phyloP scores from a whole-genome alignment of 2,888 invertebrate genomes.

The Magallana nippona region DNA sequence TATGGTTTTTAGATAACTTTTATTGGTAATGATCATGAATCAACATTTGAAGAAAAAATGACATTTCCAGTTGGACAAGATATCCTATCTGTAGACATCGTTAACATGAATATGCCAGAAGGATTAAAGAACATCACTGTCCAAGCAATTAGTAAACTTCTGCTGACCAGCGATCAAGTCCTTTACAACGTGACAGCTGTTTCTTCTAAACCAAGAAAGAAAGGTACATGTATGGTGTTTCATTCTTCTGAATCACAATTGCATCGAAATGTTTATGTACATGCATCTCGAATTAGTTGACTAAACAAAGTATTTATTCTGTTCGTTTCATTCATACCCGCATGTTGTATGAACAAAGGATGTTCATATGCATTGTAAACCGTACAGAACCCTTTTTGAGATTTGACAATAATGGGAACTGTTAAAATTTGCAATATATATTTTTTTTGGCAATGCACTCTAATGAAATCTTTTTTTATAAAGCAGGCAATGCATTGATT shows the following conservation, averaged over 20 bases:
- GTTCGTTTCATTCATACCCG: no score
- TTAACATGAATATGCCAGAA: constrained; percentile 2
- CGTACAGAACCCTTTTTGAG: not conserved
- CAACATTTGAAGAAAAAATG: constrained; percentile 12
- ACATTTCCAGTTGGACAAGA: constrained; percentile 37
- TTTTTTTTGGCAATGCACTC: not conserved
- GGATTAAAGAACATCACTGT: constrained; percentile 32
- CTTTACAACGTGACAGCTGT: constrained; percentile 1
- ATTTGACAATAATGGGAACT: not conserved
- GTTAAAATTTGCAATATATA: not conserved
- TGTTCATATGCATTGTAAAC: no score
- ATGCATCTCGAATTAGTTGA: not conserved
- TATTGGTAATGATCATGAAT: not conserved
- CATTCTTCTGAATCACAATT: not conserved
- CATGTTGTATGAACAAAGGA: no score
- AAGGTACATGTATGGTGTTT: not conserved
- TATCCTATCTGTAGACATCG: not conserved
- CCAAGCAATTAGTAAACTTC: constrained; percentile 35
- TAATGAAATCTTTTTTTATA: not conserved
- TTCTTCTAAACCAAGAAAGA: not conserved
- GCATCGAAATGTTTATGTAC: not conserved
- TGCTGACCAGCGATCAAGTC: not conserved
- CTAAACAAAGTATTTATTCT: not conserved
- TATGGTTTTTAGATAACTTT: not conserved
- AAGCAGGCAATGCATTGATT: constrained; percentile 12